Evolutionary conservation across 2,888 invertebrate genomes (phyloP), one percentile per base, ranked within the genome.

Genomic region (Pasiphila rectangulata): DNA sequence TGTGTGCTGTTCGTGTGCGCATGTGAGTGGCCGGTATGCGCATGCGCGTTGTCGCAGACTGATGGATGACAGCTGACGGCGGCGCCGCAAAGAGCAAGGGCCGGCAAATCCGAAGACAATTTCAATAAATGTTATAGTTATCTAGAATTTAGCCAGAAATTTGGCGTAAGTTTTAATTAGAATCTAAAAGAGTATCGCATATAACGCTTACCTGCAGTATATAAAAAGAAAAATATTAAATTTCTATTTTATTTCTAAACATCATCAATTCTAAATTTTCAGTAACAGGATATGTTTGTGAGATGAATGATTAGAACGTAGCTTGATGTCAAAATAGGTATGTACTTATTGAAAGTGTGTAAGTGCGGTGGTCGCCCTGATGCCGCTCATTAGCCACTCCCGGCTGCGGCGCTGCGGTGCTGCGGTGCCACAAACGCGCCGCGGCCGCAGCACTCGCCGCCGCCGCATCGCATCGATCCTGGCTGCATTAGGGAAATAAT

Each of bases 1-100:
- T 52, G 63, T 43, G 53, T 49, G 57, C 50, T 57, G 64, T 63
- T 67, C 54, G 66, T 56, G 53, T 36, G 58, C 30, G 54, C 32
- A 36, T 46, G 53, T 54, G 53, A 43, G 55, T 41, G 64, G 61
- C 57, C 63, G 74, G 75, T 65, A 70, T 79, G 77, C 79, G 78
- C 81, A 77, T 76, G 83, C 84, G 83, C 81, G 80, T 69, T 34
- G 79, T 76, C 78, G 70, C 81, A 72, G 89, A 88, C 86, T 87
- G 89, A 89, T 86, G 89, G 84, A 79, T 87, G 89, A 88, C 89
- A 85, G 84, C 69, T 87, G 89, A 89, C 86, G 83, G 51, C 63
- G 61, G 56, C 58, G 54, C 61, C 52, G 56, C 59, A 59, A 63
- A 59, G 50, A 37, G 51, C 59, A 72, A 78, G 77, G 76, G 79